Base-by-base conservation (phyloP, 2,113 vertebrate species). In the Coryphaenoides rupestris region DNA sequence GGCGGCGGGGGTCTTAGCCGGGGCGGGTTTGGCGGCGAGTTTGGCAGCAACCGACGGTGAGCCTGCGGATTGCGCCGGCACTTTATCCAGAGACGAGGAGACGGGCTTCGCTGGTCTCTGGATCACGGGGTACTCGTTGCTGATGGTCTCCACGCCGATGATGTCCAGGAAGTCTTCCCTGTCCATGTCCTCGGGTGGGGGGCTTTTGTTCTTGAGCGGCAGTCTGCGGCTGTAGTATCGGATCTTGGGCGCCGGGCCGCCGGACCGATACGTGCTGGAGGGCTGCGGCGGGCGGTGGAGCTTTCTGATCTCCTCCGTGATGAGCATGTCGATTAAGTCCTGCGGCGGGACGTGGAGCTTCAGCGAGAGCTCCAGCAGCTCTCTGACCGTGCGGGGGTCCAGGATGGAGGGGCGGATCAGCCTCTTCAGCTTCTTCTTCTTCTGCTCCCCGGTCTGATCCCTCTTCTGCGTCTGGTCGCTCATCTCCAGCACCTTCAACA, bases 291-390 rank as follows among this genome's bases (percentile, higher is more conserved):
- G 87, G 45, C 87, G 91, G 21, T 82, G 90, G 68, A 92, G 90
- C 75, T 92, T 95, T 57, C 89, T 88, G 69, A 93, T 91, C 71
- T 97, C 95, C 62, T 93, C 92, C 28, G 89, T 92, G 77, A 92
- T 95, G 72, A 98, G 77, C 94, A 96, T 96, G 47, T 98, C 94
- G 63, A 98, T 92, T 54, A 99, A 90, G 73, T 98, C 95, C 85
- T 98, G 95, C 0, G 96, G 97, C 6, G 95, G 95, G 56, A 99
- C 95, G 86, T 98, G 97, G 74, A 98, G 91, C 88, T 93, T 98
- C 76, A 93, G 90, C 22, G 97, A 99, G 61, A 98, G 91, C 82
- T 96, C 92, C 78, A 98, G 92, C 74, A 99, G 65, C 79, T 96
- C 93, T 77, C 93, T 95, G 73, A 98, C 81, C 1, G 91, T 90